Percentiles rank a stretch among this genome's conserved stretches.
Evolutionary conservation across 2,797 vertebrate genomes (phyloP).

Genomic region (Gymnoscopelus microlampas): DNA sequence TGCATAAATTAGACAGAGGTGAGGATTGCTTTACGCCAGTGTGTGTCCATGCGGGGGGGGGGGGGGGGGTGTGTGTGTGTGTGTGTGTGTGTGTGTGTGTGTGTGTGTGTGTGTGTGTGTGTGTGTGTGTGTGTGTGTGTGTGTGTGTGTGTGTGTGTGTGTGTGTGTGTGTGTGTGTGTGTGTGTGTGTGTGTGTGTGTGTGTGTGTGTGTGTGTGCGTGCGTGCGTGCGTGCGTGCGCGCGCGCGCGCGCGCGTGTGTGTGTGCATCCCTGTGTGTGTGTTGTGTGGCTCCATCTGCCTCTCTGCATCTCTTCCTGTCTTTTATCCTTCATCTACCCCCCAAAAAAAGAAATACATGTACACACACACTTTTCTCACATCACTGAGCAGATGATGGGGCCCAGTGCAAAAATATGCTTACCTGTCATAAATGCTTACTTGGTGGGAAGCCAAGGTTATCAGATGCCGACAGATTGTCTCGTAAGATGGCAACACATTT

Average conservation of each 20-base stretch:
- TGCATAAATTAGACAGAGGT: no score
- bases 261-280: background rate
- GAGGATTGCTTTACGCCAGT: no score
- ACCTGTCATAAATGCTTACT: slow-evolving; percentile 8
- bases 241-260: background rate
- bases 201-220: no score
- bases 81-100: no score
- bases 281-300: background rate
- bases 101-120: background rate
- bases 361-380: background rate
- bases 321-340: background rate
- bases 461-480: slow-evolving; percentile 7
- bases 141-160: no score
- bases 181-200: no score
- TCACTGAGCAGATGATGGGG: background rate
- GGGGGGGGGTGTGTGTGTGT: no score
- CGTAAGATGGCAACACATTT: background rate
- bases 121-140: background rate
- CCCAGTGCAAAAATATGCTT: slow-evolving; percentile 8
- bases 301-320: background rate
- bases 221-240: no score
- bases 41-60: no score
- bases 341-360: no score
- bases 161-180: no score
- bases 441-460: slow-evolving; percentile 6